Evolutionary conservation across 2,113 vertebrate species (phyloP).

Genomic region (Halcyon malimbica): DNA sequence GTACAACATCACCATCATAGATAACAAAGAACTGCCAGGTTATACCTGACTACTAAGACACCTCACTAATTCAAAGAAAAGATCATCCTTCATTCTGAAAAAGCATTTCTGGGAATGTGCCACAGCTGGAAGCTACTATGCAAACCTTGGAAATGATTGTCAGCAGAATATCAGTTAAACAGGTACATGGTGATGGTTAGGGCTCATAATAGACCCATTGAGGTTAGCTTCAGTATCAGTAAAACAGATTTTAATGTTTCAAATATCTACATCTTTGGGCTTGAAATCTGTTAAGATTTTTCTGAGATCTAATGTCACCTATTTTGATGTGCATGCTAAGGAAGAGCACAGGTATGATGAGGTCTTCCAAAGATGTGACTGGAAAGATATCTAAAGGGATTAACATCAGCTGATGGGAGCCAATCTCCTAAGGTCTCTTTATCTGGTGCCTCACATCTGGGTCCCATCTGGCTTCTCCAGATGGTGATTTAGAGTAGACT

Average conservation of each 20-base stretch:
- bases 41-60: background rate
- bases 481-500: background rate
- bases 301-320: background rate
- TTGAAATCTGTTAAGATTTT: background rate
- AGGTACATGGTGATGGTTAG: background rate
- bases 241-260: background rate
- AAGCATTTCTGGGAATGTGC: background rate
- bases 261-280: background rate
- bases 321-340: background rate
- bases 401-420: background rate
- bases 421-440: background rate
- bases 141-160: background rate
- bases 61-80: background rate
- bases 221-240: background rate
- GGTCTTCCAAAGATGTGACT: background rate
- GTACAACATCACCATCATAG: background rate
- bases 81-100: background rate
- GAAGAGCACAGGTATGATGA: background rate
- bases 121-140: background rate
- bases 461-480: background rate
- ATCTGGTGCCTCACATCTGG: background rate
- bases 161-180: background rate
- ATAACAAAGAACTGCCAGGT: background rate
- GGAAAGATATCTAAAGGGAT: background rate
- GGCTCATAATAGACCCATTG: background rate